Base-by-base conservation (phyloP, 2,797 vertebrate genomes). In the Typhlichthys eigenmanni region DNA sequence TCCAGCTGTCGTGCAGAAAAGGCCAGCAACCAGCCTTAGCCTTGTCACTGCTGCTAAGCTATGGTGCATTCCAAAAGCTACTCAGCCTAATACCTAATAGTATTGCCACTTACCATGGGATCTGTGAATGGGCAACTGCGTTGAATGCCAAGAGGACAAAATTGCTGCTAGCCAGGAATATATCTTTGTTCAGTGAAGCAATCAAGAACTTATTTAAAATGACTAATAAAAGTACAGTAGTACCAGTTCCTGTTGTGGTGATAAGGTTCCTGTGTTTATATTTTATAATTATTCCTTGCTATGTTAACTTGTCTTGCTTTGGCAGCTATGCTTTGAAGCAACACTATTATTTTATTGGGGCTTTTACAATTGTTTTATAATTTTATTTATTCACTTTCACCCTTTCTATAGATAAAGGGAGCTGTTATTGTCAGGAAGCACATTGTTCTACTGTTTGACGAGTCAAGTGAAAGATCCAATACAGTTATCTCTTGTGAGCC, bases 1-100 rank as follows among this genome's bases (percentile, higher is more conserved):
- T 73, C 86, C 90, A 92, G 89, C 90, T 92, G 90, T 87, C 65
- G 13, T 0, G n/a, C 13, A 58, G 78, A 71, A 74, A 83, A 75
- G 58, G 74, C 64, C 55, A n/a, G 79, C 83, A 72, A 72, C 66
- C 5, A 16, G 71, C 78, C 80, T 84, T 59, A 79, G 74, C 72
- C 82, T 66, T 87, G 81, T 90, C 87, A 85, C 72, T 68, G 62
- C 65, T 2, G 61, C 78, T 88, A 86, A 90, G 86, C 81, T 79
- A 63, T 72, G 54, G 45, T 61, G 66, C 78, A 89, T 91, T 90
- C 88, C 85, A 69, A 62, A 79, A 80, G 58, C 70, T 65, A 69
- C 81, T 78, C 81, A 71, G 74, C 75, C 80, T 83, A 76, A 80
- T 60, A 59, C 75, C 72, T 58, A 19, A 24, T 67, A 49, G 45